Evolutionary conservation across 1,140 invertebrate genomes (phyloP).

Genomic region (Trichoplusia ni): DNA sequence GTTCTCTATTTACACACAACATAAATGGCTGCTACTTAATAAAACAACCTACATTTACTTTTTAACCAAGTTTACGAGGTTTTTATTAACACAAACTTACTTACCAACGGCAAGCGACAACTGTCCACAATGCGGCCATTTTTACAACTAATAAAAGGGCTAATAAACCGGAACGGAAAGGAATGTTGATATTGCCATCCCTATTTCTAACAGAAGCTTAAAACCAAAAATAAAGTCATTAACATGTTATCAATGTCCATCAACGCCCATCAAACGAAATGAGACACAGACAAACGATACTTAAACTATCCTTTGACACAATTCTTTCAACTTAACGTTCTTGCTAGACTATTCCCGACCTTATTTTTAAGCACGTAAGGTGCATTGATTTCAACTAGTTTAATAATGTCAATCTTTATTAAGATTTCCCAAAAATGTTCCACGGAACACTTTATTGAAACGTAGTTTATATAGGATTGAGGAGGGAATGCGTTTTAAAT

Average conservation of each 20-base stretch:
- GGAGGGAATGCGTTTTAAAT: constrained; percentile 10
- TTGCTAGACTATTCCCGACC: not conserved
- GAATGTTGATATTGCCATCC: constrained; percentile 15
- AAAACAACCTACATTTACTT: too few species aligned
- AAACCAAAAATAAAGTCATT: constrained; percentile 39
- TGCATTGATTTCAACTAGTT: not conserved
- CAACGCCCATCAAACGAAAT: constrained; percentile 45
- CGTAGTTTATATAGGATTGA: constrained; percentile 14
- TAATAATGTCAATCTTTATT: constrained; percentile 26
- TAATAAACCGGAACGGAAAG: constrained; percentile 1
- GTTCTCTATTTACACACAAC: too few species aligned
- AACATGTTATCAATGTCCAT: constrained; percentile 38
- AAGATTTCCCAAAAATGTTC: constrained; percentile 19
- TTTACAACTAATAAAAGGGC: constrained; percentile 4
- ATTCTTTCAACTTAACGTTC: constrained; percentile 35
- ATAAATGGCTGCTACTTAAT: too few species aligned
- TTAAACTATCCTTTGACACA: constrained; percentile 48
- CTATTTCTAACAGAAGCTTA: constrained; percentile 15
- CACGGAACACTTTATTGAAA: constrained; percentile 17
- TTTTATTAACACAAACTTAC: not conserved
- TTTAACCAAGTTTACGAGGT: too few species aligned
- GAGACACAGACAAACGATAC: constrained; percentile 40
- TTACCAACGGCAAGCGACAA: not conserved
- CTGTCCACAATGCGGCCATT: too few species aligned
- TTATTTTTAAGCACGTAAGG: not conserved